Percentiles rank a stretch among this genome's conserved stretches.
Conservation (phyloP, 1,140 invertebrate genomes). For the Drosophila pseudoobscura region DNA sequence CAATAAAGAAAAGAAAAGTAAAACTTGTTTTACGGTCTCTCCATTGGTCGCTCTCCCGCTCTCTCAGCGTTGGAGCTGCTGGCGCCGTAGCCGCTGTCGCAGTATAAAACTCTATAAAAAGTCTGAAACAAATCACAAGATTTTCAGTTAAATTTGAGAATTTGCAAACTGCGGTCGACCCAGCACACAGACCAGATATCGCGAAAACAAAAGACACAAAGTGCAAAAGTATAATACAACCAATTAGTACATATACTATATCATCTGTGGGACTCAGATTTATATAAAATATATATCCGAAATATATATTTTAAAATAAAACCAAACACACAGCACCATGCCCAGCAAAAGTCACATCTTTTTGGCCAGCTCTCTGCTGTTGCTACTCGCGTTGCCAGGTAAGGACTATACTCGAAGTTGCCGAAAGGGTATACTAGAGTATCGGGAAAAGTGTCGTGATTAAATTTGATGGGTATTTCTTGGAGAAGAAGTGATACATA, state of each 20-base stretch:
- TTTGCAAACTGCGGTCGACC: constrained; percentile 67
- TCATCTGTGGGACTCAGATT: constrained; percentile 1
- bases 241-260: constrained; percentile 44
- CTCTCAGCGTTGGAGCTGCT: constrained; percentile 42
- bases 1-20: constrained; percentile 50
- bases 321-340: constrained; percentile 35
- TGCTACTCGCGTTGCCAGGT: constrained; percentile 65
- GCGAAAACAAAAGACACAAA: constrained; percentile 1
- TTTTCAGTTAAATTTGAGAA: constrained; percentile 82
- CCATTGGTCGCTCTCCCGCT: constrained; percentile 6
- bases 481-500: constrained; percentile 15
- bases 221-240: constrained; percentile 7
- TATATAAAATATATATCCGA: constrained; percentile 26
- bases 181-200: constrained; percentile 3
- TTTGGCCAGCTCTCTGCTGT: constrained; percentile 51
- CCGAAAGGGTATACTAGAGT: constrained; percentile 13
- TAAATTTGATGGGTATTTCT: constrained; percentile 31
- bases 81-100: constrained; percentile 30
- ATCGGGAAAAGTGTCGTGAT: constrained; percentile 61
- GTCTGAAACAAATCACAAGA: constrained; percentile 81
- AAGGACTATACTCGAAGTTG: constrained; percentile 29
- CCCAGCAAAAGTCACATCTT: constrained; percentile 24
- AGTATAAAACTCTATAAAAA: constrained; percentile 75
- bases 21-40: constrained; percentile 31
- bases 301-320: constrained; percentile 37